Conservation (phyloP, 1,140 invertebrate genomes). For the Ceratina calcarata region DNA sequence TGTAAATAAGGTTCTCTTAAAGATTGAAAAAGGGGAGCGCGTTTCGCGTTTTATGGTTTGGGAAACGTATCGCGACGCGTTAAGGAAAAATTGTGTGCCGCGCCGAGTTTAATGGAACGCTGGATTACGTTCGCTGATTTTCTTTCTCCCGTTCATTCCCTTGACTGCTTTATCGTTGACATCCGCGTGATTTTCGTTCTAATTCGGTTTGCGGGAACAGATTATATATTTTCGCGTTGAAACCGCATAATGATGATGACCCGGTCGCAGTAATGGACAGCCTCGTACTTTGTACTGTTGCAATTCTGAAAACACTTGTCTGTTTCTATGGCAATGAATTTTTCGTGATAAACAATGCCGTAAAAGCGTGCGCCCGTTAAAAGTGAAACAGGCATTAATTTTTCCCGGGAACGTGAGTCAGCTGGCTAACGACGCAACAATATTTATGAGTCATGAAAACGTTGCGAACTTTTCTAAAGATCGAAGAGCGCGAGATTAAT, state of each 20-base stretch:
- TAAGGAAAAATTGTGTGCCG: neutral
- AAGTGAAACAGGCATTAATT: conserved; percentile 6
- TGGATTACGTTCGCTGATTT: too few species aligned
- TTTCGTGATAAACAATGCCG: neutral
- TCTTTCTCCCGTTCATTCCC: too few species aligned
- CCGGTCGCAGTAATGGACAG: too few species aligned
- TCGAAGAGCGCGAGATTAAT: neutral
- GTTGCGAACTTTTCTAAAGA: neutral
- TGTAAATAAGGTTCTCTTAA: neutral
- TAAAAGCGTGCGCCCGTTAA: neutral
- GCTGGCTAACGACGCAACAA: neutral
- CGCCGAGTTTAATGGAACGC: too few species aligned
- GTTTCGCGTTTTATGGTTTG: neutral
- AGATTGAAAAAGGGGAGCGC: neutral
- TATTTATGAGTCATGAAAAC: conserved; percentile 27
- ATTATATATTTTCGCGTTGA: too few species aligned
- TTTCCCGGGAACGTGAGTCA: conserved; percentile 24
- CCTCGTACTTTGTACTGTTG: too few species aligned
- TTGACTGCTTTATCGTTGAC: too few species aligned
- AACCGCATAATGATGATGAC: too few species aligned
- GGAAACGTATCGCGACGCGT: neutral
- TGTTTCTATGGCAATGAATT: neutral
- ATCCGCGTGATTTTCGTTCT: too few species aligned
- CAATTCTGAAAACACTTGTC: too few species aligned
- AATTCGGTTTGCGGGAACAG: too few species aligned